Conservation (phyloP, 2,797 vertebrate genomes). For the Gallinago nigripennis region DNA sequence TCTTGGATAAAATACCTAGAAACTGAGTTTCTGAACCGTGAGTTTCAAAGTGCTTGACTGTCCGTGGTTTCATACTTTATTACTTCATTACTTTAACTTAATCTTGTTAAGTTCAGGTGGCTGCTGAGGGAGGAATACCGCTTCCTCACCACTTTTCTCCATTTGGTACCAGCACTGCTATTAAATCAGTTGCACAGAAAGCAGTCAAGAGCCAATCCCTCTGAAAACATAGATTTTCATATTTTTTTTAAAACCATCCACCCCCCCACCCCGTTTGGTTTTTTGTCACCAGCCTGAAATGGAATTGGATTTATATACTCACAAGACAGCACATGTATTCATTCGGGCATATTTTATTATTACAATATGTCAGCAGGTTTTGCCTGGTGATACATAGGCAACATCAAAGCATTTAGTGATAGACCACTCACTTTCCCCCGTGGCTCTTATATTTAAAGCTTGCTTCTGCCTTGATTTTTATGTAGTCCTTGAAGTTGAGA, state of each 20-base stretch:
- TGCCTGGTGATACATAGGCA: neutral
- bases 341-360: neutral
- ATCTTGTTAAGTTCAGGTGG: neutral
- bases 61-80: neutral
- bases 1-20: neutral
- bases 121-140: neutral
- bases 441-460: neutral
- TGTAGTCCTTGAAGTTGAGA: neutral
- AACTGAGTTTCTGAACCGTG: neutral
- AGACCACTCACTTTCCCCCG: neutral
- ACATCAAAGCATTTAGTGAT: neutral
- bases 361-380: neutral
- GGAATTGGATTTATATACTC: neutral
- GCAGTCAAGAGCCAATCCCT: neutral
- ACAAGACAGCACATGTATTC: neutral
- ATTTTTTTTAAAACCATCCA: neutral
- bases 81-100: neutral
- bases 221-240: neutral
- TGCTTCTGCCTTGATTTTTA: neutral
- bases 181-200: neutral
- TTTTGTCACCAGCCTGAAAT: neutral
- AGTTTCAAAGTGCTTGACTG: neutral
- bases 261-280: neutral
- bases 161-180: neutral
- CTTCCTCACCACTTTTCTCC: neutral